phyloP scores from a whole-genome alignment of 2,888 invertebrate genomes.

The Dasypogon diadema region DNA sequence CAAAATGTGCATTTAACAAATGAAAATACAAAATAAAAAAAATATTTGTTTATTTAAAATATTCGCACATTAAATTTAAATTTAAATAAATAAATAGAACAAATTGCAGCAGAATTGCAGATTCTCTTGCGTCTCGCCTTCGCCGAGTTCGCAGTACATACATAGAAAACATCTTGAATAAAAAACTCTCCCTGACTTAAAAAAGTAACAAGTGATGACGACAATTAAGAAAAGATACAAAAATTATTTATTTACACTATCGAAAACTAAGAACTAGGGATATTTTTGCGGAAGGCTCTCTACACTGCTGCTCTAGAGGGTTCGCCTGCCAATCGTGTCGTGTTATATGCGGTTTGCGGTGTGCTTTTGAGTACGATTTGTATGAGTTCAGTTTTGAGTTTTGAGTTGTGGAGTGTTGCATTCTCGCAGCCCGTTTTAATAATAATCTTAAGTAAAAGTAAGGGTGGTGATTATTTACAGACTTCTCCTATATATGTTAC shows the following conservation, averaged over 20 bases:
- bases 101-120: slow-evolving; percentile 16
- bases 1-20: no score
- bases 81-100: slow-evolving; percentile 43
- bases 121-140: slow-evolving; percentile 1
- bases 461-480: slow-evolving; percentile 25
- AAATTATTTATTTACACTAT: not conserved
- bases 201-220: slow-evolving; percentile 6
- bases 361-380: not conserved
- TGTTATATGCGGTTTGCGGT: no score
- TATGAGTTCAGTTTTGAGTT: not conserved
- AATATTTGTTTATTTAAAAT: slow-evolving; percentile 13
- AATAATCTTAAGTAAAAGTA: slow-evolving; percentile 12
- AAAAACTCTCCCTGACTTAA: slow-evolving; percentile 18
- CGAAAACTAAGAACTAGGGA: not conserved
- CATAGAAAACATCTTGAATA: slow-evolving; percentile 24
- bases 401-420: not conserved
- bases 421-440: not conserved
- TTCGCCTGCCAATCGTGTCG: no score
- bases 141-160: not conserved
- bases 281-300: not conserved
- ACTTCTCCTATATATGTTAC: slow-evolving; percentile 18
- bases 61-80: slow-evolving; percentile 33
- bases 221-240: not conserved
- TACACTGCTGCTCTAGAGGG: not conserved
- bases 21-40: slow-evolving; percentile 24